A percentile compares a stretch with the other conserved stretches of the same genome.
These are phyloP conservation scores for Rostrhamus sociabilis DNA, from an alignment of 2,797 vertebrate genomes.

Conservation along the genomic window DNA sequence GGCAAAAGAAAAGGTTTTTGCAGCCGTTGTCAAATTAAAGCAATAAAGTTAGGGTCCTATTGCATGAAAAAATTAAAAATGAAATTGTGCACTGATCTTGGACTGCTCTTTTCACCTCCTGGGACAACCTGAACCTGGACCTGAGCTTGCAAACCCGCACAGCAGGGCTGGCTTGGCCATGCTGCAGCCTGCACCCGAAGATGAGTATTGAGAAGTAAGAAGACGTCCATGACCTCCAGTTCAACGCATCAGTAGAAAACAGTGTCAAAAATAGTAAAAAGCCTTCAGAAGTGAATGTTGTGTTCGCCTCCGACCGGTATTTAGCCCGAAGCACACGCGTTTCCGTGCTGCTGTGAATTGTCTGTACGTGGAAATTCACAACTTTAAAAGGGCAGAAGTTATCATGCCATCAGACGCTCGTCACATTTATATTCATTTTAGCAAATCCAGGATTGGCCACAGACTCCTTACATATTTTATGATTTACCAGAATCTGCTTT, in stretches of 20 bases:
- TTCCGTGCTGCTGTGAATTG: neutral
- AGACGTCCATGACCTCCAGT: neutral
- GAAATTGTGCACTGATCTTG: neutral
- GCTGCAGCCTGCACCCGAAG: neutral
- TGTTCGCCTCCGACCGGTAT: fast-evolving
- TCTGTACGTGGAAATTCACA: neutral
- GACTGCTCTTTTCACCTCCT: neutral
- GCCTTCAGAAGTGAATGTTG: neutral
- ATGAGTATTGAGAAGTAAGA: neutral
- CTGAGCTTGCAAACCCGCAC: neutral
- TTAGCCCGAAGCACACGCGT: fast-evolving
- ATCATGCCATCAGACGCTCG: neutral
- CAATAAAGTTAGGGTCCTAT: neutral
- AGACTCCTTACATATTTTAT: neutral
- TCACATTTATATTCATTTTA: neutral
- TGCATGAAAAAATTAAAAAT: neutral
- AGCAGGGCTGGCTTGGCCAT: neutral
- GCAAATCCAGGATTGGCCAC: neutral
- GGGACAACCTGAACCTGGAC: neutral
- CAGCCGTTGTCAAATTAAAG: neutral
- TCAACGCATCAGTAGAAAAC: neutral
- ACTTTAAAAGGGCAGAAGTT: neutral
- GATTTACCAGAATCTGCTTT: neutral
- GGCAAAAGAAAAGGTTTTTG: neutral
- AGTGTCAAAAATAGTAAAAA: neutral